Evolutionary conservation across 2,888 invertebrate genomes (phyloP).

Genomic region (Rhimphoctona megacephalus): DNA sequence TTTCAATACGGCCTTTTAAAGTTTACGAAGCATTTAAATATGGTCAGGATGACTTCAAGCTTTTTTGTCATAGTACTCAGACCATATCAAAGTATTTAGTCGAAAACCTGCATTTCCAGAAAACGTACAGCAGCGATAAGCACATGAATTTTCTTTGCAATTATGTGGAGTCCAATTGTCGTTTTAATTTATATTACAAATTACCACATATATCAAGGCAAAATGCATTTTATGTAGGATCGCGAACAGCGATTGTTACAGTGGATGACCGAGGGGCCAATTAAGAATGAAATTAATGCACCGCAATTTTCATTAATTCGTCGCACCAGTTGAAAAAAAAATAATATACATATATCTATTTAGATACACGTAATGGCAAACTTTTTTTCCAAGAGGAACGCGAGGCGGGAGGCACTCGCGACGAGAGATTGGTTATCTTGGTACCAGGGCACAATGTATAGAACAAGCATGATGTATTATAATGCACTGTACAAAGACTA

Average conservation of each 20-base stretch:
- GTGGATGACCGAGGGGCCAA: slow-evolving; percentile 33
- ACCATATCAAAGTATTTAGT: background rate
- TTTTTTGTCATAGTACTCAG: background rate
- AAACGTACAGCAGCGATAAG: background rate
- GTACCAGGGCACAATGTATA: slow-evolving; percentile 5
- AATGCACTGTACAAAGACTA: slow-evolving; percentile 10
- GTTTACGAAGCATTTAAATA: background rate
- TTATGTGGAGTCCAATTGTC: slow-evolving; percentile 16
- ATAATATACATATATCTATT: background rate
- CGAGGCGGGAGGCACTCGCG: background rate
- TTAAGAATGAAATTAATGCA: slow-evolving; percentile 53
- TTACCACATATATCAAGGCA: slow-evolving; percentile 16
- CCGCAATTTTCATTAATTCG: slow-evolving; percentile 53
- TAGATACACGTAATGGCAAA: slow-evolving; percentile 7
- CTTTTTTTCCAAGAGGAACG: slow-evolving; percentile 30
- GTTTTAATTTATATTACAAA: slow-evolving; percentile 27
- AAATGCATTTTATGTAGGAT: slow-evolving; percentile 18
- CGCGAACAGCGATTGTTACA: slow-evolving; percentile 15
- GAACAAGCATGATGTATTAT: slow-evolving; percentile 7
- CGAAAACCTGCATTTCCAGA: background rate
- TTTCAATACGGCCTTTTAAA: background rate
- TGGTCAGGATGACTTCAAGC: background rate
- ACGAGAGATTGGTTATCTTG: slow-evolving; percentile 45
- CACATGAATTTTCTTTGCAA: slow-evolving; percentile 10
- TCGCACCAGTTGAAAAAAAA: background rate